Percentiles rank a stretch among this genome's conserved stretches.
Conservation (phyloP, 2,797 vertebrate species). For the Fundulus diaphanus region DNA sequence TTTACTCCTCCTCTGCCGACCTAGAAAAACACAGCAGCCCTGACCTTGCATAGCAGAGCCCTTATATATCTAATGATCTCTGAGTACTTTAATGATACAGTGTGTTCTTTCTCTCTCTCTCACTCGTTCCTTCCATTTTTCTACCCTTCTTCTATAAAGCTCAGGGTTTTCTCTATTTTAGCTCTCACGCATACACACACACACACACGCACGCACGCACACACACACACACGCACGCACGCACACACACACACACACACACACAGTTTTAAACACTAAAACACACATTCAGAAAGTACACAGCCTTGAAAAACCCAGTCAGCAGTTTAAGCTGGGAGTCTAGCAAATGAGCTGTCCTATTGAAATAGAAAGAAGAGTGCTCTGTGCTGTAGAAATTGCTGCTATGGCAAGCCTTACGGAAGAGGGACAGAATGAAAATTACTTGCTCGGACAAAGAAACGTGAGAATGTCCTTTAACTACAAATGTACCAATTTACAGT, state of each 20-base stretch:
- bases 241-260: conserved; percentile 50
- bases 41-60: conserved; percentile 80
- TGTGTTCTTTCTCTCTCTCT: conserved; percentile 67
- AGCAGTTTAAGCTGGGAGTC: conserved; percentile 84
- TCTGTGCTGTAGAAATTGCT: conserved; percentile 82
- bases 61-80: conserved; percentile 84
- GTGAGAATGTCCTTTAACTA: conserved; percentile 81
- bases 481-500: conserved; percentile 84
- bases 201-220: background rate
- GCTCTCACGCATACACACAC: conserved; percentile 49
- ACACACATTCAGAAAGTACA: conserved; percentile 63
- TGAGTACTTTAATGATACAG: conserved; percentile 81
- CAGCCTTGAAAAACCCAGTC: conserved; percentile 82
- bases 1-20: conserved; percentile 72
- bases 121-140: conserved; percentile 63
- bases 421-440: conserved; percentile 77
- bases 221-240: background rate
- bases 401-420: conserved; percentile 80
- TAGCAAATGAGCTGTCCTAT: conserved; percentile 90
- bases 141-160: conserved; percentile 57
- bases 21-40: conserved; percentile 77
- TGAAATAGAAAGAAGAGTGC: conserved; percentile 85
- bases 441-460: conserved; percentile 85
- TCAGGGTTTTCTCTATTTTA: conserved; percentile 57
- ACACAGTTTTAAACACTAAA: conserved; percentile 36